Conservation (phyloP, 2,797 vertebrate genomes). For the Paguma larvata region DNA sequence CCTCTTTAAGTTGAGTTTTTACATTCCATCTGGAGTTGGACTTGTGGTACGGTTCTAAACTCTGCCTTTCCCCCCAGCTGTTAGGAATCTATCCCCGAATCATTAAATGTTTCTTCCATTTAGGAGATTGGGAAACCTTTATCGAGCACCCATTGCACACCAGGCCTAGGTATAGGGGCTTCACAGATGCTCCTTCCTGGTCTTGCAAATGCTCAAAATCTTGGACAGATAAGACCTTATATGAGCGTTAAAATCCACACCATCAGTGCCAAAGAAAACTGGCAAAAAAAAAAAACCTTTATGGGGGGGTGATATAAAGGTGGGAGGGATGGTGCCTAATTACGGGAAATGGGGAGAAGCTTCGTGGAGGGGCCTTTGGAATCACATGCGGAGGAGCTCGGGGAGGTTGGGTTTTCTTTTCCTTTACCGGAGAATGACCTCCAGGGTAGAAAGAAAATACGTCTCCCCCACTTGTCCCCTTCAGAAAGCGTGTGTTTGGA, state of each 20-base stretch:
- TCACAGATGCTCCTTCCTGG: neutral
- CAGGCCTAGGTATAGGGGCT: neutral
- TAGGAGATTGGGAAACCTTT: neutral
- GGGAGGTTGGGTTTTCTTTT: neutral
- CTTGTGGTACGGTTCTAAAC: neutral
- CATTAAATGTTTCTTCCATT: neutral
- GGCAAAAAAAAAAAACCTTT: neutral
- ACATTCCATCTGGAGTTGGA: neutral
- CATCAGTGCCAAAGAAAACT: fast-evolving
- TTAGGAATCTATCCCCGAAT: neutral
- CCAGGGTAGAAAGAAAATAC: neutral
- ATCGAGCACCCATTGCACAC: neutral
- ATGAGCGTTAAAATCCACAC: neutral
- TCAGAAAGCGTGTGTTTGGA: neutral
- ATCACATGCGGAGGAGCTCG: neutral
- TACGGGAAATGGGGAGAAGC: neutral
- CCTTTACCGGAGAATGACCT: neutral
- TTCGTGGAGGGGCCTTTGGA: fast-evolving
- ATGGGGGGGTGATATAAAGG: no score
- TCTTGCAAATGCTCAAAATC: neutral
- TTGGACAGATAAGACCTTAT: neutral
- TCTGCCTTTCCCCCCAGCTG: neutral
- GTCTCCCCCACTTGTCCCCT: no score
- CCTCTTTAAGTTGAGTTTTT: neutral
- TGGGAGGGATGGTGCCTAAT: neutral